Conservation (phyloP, 1,140 invertebrate genomes). For the Drosophila bocki region DNA sequence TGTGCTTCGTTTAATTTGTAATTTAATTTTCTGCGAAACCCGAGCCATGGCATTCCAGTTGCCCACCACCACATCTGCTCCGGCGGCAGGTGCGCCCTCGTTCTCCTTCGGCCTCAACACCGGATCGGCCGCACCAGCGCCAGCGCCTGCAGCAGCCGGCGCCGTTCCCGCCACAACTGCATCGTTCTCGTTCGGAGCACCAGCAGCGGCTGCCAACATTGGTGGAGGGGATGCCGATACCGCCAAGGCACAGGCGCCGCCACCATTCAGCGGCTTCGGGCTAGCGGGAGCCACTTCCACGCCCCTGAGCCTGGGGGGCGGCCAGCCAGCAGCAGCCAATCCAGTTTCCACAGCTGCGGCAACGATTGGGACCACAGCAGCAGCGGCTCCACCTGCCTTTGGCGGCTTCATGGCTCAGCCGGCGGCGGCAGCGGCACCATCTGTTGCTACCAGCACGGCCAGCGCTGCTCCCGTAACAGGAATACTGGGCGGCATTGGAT, state of each 20-base stretch:
- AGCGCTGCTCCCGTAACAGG: slow-evolving; percentile 15
- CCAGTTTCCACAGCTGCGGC: slow-evolving; percentile 25
- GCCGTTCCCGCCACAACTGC: slow-evolving; percentile 54
- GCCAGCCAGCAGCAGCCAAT: slow-evolving; percentile 5
- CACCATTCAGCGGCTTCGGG: slow-evolving; percentile 57
- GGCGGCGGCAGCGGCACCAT: slow-evolving; percentile 26
- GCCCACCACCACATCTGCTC: slow-evolving; percentile 60
- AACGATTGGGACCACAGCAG: slow-evolving; percentile 20
- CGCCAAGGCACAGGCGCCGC: slow-evolving; percentile 49
- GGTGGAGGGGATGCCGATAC: slow-evolving; percentile 64
- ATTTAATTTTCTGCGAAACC: neutral
- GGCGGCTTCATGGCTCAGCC: slow-evolving; percentile 51
- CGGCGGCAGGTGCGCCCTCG: slow-evolving; percentile 27
- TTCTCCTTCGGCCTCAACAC: slow-evolving; percentile 59
- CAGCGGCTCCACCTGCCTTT: slow-evolving; percentile 43
- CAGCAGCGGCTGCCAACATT: slow-evolving; percentile 17
- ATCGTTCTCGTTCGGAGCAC: slow-evolving; percentile 61
- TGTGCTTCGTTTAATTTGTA: slow-evolving; percentile 23
- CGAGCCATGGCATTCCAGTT: slow-evolving; percentile 68
- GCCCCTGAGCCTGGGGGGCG: slow-evolving; percentile 14
- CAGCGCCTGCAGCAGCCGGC: slow-evolving; percentile 4
- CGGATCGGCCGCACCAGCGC: slow-evolving; percentile 26
- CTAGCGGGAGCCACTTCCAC: slow-evolving; percentile 22
- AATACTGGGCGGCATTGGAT: slow-evolving; percentile 19
- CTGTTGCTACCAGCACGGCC: slow-evolving; percentile 19